Base-by-base conservation (phyloP, 2,113 vertebrate species). In the Zingel zingel region DNA sequence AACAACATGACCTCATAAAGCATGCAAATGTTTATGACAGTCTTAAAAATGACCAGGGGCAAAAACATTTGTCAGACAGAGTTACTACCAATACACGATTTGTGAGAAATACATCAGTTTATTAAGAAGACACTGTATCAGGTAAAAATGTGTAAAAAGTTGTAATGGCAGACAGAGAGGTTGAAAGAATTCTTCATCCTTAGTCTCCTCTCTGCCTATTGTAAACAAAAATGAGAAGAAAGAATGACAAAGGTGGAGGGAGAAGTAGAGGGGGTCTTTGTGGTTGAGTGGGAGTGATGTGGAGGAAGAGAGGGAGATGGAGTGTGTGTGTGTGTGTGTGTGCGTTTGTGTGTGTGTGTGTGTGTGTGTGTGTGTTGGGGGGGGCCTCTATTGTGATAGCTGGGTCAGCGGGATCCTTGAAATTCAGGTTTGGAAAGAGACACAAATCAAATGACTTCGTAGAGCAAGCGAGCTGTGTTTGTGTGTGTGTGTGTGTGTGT, bases 361-460 rank as follows among this genome's bases (percentile, higher is more conserved):
- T 19, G 65, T 43, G 45, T 19, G 30, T 30, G 33, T 25, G 25
- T 25, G 69, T 33, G 15, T 3, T 4, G 15, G 12, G 1, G 43
- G 67, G 43, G 66, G 66, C 62, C 84, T 82, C 86, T 75, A 84
- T 93, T 93, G 85, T 92, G 82, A 75, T 84, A 86, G 91, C 88
- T 84, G 57, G 92, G 95, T 95, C 95, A 93, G 84, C 91, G 86
- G 90, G 93, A 94, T 95, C 87, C 57, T 79, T 81, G 85, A 93
- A 90, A 89, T 91, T 86, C 92, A 93, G 93, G 78, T 88, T 82
- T 87, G 76, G 91, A 93, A 93, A 90, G 92, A 90, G 54, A 90
- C 93, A 93, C 97, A 97, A 98, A 97, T 98, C 97, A 97, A 96
- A 95, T 93, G 95, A 96, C 93, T 94, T 89, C 84, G 92, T 94